phyloP scores from a whole-genome alignment of 2,113 vertebrate species.

The Crotalus tigris region DNA sequence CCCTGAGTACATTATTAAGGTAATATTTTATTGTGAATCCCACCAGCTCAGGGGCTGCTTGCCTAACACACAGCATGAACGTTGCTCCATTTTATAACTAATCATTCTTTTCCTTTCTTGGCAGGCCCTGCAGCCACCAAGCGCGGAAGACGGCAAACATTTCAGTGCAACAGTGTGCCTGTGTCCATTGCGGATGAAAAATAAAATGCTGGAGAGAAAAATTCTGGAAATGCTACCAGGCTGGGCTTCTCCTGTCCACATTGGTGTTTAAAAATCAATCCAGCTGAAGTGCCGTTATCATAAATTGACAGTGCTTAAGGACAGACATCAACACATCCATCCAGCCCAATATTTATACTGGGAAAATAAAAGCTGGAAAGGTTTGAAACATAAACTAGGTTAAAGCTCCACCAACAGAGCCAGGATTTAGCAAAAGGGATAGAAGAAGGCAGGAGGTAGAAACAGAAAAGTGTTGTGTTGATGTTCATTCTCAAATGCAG shows the following conservation, averaged over 20 bases:
- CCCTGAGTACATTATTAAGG: slow-evolving; percentile 57
- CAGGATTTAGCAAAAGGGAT: slow-evolving; percentile 7
- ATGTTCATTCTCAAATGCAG: not conserved
- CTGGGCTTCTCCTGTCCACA: slow-evolving; percentile 15
- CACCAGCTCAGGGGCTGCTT: slow-evolving; percentile 50
- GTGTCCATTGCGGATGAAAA: slow-evolving; percentile 38
- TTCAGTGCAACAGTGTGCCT: not conserved
- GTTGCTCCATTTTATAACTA: slow-evolving; percentile 38
- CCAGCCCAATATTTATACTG: slow-evolving; percentile 41
- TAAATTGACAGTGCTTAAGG: not conserved
- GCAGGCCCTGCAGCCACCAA: slow-evolving; percentile 27
- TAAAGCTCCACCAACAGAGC: slow-evolving; percentile 21
- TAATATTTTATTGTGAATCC: slow-evolving; percentile 51
- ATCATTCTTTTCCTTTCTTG: slow-evolving; percentile 54
- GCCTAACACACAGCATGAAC: slow-evolving; percentile 15
- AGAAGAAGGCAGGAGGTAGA: not conserved
- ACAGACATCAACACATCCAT: slow-evolving; percentile 3
- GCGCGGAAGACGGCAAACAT: slow-evolving; percentile 22
- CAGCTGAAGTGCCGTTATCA: slow-evolving; percentile 3
- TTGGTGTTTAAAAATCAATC: slow-evolving; percentile 58
- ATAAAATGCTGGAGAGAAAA: slow-evolving; percentile 35
- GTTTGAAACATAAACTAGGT: slow-evolving; percentile 45
- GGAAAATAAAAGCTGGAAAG: slow-evolving; percentile 45
- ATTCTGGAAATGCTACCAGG: slow-evolving; percentile 41
- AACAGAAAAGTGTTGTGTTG: not conserved